Conservation (phyloP, 2,797 vertebrate genomes). For the Euthynnus affinis region DNA sequence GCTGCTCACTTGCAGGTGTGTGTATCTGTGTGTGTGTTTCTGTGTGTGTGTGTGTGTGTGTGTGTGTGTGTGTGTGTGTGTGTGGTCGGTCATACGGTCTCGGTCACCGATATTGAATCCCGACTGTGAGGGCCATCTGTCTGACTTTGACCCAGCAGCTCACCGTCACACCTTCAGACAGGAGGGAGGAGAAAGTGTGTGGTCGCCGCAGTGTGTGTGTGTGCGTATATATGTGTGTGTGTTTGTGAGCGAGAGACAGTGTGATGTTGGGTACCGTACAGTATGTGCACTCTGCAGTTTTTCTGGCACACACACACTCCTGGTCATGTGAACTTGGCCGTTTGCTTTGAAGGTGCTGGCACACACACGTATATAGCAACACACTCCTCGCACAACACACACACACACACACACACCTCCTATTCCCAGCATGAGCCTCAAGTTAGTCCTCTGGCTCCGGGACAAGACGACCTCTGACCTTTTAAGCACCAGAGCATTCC, state of each 20-base stretch:
- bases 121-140: slow-evolving; percentile 82
- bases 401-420: slow-evolving; percentile 27
- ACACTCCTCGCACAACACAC: not conserved
- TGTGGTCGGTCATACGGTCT: slow-evolving; percentile 39
- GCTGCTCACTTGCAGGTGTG: slow-evolving; percentile 21
- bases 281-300: slow-evolving; percentile 47
- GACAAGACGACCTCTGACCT: slow-evolving; percentile 69
- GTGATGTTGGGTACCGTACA: slow-evolving; percentile 29
- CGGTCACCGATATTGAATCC: slow-evolving; percentile 73
- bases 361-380: slow-evolving; percentile 33
- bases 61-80: slow-evolving; percentile 43
- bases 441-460: slow-evolving; percentile 55
- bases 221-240: slow-evolving; percentile 19
- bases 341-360: slow-evolving; percentile 62
- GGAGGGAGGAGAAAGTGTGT: slow-evolving; percentile 38
- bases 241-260: slow-evolving; percentile 9
- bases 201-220: slow-evolving; percentile 2
- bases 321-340: slow-evolving; percentile 64
- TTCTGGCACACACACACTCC: slow-evolving; percentile 59
- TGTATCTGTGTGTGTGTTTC: too few species aligned
- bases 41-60: slow-evolving; percentile 28
- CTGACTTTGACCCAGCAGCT: slow-evolving; percentile 79
- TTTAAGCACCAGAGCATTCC: slow-evolving; percentile 57
- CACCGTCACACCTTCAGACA: slow-evolving; percentile 73
- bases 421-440: slow-evolving; percentile 49